A percentile compares a stretch with the other conserved stretches of the same genome.
Conservation (phyloP, 37 sponge, comb jelly and placozoan genomes). For the Spongia lamella region DNA sequence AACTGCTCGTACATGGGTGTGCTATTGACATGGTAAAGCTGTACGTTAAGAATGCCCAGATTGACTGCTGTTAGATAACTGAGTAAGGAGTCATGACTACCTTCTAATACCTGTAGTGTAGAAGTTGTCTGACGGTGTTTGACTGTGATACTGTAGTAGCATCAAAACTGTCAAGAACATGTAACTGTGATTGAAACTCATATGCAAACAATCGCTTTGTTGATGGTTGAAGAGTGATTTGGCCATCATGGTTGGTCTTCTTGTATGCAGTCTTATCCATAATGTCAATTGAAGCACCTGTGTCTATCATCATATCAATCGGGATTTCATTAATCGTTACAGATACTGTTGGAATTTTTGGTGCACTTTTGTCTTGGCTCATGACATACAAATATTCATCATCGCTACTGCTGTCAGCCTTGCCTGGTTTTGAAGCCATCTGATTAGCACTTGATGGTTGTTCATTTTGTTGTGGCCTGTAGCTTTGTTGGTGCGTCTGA, state of each 20-base stretch:
- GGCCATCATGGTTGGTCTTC: neutral
- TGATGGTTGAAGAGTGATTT: neutral
- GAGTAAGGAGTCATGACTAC: slow-evolving; percentile 35
- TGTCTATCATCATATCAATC: slow-evolving; percentile 37
- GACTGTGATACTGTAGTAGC: too few species aligned
- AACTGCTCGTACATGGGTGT: neutral
- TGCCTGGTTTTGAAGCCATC: too few species aligned
- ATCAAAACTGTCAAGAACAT: neutral
- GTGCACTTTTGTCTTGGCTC: too few species aligned
- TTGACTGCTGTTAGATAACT: slow-evolving; percentile 30
- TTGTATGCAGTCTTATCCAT: slow-evolving; percentile 17
- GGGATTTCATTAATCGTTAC: neutral
- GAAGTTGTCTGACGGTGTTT: too few species aligned
- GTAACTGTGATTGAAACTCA: slow-evolving; percentile 8
- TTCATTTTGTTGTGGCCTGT: too few species aligned
- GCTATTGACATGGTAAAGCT: slow-evolving; percentile 6
- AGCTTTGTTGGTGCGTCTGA: too few species aligned
- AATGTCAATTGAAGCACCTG: slow-evolving; percentile 45
- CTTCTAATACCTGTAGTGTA: slow-evolving; percentile 33
- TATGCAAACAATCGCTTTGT: slow-evolving; percentile 40
- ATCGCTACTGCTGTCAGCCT: too few species aligned
- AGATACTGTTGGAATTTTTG: too few species aligned
- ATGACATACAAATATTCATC: too few species aligned
- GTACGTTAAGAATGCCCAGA: slow-evolving; percentile 29
- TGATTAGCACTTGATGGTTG: too few species aligned